Percentiles rank a stretch among this genome's conserved stretches.
Conservation (phyloP, 2,113 vertebrate genomes). For the Cyprinodon tularosa region DNA sequence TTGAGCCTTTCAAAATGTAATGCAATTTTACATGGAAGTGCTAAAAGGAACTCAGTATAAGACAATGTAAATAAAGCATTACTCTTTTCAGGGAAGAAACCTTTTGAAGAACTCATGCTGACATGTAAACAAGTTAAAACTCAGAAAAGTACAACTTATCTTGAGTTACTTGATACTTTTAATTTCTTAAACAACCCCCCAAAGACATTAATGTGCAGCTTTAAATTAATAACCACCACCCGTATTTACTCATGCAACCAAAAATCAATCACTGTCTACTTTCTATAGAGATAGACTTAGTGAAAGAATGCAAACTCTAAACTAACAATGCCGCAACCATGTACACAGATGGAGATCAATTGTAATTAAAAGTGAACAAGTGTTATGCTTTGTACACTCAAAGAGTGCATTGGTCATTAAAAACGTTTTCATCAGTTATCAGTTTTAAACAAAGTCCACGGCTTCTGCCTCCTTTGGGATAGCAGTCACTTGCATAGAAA, state of each 20-base stretch:
- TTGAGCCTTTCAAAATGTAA: neutral
- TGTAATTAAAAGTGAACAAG: conserved; percentile 92
- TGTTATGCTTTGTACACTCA: conserved; percentile 83
- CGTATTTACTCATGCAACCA: conserved; percentile 40
- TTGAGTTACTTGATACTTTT: conserved; percentile 54
- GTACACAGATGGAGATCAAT: conserved; percentile 90
- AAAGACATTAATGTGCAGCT: conserved; percentile 54
- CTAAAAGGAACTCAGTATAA: too few relatives aligned
- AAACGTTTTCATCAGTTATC: conserved; percentile 87
- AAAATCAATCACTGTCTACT: conserved; percentile 71
- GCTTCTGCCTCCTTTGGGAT: conserved; percentile 80
- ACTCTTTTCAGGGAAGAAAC: conserved; percentile 7
- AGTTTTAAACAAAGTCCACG: conserved; percentile 83
- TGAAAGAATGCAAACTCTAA: conserved; percentile 64
- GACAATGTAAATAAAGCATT: neutral
- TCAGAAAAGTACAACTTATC: conserved; percentile 47
- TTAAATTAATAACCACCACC: conserved; percentile 66
- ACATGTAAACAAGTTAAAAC: conserved; percentile 62
- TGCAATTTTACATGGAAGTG: too few relatives aligned
- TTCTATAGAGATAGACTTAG: conserved; percentile 68
- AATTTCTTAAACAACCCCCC: conserved; percentile 50
- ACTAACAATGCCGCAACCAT: conserved; percentile 76
- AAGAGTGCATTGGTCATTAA: conserved; percentile 85
- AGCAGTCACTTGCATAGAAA: conserved; percentile 73
- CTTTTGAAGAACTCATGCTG: conserved; percentile 31